These are phyloP conservation scores for Aurelia aurita DNA, from an alignment of 30 jellyfish, hydroid and myxozoan genomes.

Conservation along the genomic window DNA sequence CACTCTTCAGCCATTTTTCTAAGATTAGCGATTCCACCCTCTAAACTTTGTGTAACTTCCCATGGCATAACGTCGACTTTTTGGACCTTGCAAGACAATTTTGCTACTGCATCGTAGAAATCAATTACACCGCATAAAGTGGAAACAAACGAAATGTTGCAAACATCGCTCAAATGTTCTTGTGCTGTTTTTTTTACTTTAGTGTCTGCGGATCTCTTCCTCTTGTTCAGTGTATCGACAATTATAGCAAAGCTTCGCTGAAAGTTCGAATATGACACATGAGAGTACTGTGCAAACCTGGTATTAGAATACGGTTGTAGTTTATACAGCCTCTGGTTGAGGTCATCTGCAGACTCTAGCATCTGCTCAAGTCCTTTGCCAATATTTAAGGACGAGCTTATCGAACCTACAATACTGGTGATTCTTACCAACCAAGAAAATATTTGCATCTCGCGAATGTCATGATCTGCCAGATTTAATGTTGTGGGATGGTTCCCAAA, in stretches of 20 bases:
- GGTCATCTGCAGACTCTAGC: conserved; percentile 47
- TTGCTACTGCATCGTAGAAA: conserved; percentile 39
- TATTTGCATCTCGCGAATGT: conserved; percentile 48
- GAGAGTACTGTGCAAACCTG: conserved; percentile 54
- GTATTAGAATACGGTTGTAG: conserved; percentile 40
- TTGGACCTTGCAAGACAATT: conserved; percentile 55
- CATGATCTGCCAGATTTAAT: conserved; percentile 40
- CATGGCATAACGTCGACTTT: conserved; percentile 37
- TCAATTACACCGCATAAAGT: conserved; percentile 34
- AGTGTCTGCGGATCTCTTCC: conserved; percentile 24
- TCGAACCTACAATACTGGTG: conserved; percentile 6
- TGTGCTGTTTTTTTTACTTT: conserved; percentile 16
- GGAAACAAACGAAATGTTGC: conserved; percentile 24
- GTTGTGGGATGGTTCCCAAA: conserved; percentile 35
- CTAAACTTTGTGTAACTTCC: conserved; percentile 24
- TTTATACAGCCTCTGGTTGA: conserved; percentile 41
- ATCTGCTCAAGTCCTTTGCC: conserved; percentile 49
- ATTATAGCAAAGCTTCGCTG: conserved; percentile 51
- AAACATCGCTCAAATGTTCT: conserved; percentile 16
- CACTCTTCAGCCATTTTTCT: conserved; percentile 41
- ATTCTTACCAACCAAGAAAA: conserved; percentile 26
- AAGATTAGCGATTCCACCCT: conserved; percentile 20
- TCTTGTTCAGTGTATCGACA: conserved; percentile 28
- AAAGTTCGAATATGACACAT: conserved; percentile 34
- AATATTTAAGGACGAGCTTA: conserved; percentile 39